phyloP scores from a whole-genome alignment of 1,140 invertebrate species.

The Ladona fulva region DNA sequence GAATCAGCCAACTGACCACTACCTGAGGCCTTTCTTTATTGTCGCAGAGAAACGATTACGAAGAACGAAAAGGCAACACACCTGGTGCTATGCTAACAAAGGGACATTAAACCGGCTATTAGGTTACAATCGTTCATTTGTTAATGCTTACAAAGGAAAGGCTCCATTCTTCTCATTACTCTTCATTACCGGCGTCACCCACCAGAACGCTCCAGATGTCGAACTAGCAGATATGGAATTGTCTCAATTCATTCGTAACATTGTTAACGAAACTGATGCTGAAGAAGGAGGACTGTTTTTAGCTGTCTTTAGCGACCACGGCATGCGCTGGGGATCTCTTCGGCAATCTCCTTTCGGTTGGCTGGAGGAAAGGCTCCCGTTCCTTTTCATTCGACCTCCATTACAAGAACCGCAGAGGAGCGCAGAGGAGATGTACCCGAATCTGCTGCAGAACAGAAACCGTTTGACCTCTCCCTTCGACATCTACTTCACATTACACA shows the following conservation, averaged over 20 bases:
- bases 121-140: constrained; percentile 44
- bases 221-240: constrained; percentile 12
- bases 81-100: constrained; percentile 40
- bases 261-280: constrained; percentile 30
- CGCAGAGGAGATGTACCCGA: constrained; percentile 18
- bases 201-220: constrained; percentile 30
- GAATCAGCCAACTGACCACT: constrained; percentile 34
- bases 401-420: constrained; percentile 7
- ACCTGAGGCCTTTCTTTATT: constrained; percentile 28
- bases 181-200: constrained; percentile 43
- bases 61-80: constrained; percentile 22
- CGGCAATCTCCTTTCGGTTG: constrained; percentile 26
- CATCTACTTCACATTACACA: constrained; percentile 22
- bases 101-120: constrained; percentile 43
- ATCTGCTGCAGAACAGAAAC: constrained; percentile 20
- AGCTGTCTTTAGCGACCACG: constrained; percentile 27
- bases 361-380: constrained; percentile 27
- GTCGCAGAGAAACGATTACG: neutral
- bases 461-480: constrained; percentile 25
- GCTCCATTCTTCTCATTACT: constrained; percentile 41
- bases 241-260: neutral
- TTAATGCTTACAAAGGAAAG: constrained; percentile 33
- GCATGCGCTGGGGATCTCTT: constrained; percentile 25
- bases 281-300: constrained; percentile 31
- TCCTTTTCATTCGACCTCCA: constrained; percentile 25